phyloP scores from a whole-genome alignment of 2,888 invertebrate genomes.

The Drosophila recens region DNA sequence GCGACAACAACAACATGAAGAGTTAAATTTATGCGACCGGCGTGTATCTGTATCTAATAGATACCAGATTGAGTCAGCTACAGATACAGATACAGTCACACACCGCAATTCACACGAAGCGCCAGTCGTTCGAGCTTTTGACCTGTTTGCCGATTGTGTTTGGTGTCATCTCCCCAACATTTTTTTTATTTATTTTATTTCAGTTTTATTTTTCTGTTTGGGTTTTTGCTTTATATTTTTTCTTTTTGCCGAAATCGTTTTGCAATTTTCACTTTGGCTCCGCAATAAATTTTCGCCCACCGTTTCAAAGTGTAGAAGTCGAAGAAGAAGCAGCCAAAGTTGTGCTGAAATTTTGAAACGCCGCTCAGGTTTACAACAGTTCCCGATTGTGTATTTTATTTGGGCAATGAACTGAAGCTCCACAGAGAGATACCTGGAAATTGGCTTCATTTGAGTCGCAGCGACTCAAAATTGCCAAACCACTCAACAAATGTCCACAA shows the following conservation, averaged over 20 bases:
- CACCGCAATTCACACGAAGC: conserved; percentile 60
- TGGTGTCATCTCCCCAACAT: conserved; percentile 57
- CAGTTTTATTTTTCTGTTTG: not conserved
- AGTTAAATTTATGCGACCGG: conserved; percentile 47
- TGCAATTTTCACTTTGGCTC: conserved; percentile 64
- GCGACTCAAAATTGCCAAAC: conserved; percentile 40
- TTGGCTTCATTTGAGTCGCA: conserved; percentile 45
- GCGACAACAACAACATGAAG: not conserved
- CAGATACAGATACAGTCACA: conserved; percentile 30
- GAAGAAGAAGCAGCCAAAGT: conserved; percentile 15
- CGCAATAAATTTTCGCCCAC: conserved; percentile 59
- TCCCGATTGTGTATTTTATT: conserved; percentile 44
- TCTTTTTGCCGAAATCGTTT: conserved; percentile 48
- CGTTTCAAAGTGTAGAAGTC: not conserved
- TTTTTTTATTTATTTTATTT: conserved; percentile 27
- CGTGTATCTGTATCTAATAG: conserved; percentile 59
- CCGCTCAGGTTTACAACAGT: conserved; percentile 56
- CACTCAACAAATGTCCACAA: conserved; percentile 45
- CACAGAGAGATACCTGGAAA: conserved; percentile 59
- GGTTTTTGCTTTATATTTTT: conserved; percentile 3
- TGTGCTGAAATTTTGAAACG: conserved; percentile 60
- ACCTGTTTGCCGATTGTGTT: conserved; percentile 41
- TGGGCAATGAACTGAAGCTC: conserved; percentile 55
- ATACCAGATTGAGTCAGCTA: conserved; percentile 41
- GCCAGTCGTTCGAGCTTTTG: conserved; percentile 32